Evolutionary conservation across 2,113 vertebrate species (phyloP).

Genomic region (Phaetusa simplex): DNA sequence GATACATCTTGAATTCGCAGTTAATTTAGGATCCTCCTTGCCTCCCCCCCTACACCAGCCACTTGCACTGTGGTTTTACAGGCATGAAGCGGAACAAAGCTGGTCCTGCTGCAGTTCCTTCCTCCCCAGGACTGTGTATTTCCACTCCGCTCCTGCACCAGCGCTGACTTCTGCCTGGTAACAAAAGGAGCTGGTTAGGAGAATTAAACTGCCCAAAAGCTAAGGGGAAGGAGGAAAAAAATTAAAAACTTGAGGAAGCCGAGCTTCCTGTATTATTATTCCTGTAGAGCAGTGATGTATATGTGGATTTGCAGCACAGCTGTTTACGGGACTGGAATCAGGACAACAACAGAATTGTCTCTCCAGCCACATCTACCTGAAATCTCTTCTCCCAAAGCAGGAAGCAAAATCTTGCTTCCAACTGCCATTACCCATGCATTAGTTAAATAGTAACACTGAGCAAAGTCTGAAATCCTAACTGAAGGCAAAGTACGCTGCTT

Average conservation of each 20-base stretch:
- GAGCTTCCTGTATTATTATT: neutral
- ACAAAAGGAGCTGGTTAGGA: neutral
- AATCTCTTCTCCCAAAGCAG: neutral
- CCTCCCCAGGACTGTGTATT: neutral
- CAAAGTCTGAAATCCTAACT: conserved; percentile 52
- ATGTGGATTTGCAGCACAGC: neutral
- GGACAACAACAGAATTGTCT: neutral
- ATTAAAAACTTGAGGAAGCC: neutral
- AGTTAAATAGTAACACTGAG: conserved; percentile 62
- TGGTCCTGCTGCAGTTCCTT: neutral
- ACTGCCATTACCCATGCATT: neutral
- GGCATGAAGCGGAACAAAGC: neutral
- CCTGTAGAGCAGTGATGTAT: neutral
- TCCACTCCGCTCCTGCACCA: neutral
- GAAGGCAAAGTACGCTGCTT: conserved; percentile 55
- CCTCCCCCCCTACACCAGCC: neutral
- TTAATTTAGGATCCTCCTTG: neutral
- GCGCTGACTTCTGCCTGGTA: neutral
- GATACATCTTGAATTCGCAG: neutral
- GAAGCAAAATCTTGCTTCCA: neutral
- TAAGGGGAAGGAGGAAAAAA: neutral
- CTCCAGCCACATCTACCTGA: neutral
- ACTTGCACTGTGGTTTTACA: neutral
- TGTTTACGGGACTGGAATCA: neutral
- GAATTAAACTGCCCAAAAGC: neutral